Percentiles rank a stretch among this genome's conserved stretches.
Conservation (phyloP, 2,797 vertebrate genomes). For the Dryobates pubescens region DNA sequence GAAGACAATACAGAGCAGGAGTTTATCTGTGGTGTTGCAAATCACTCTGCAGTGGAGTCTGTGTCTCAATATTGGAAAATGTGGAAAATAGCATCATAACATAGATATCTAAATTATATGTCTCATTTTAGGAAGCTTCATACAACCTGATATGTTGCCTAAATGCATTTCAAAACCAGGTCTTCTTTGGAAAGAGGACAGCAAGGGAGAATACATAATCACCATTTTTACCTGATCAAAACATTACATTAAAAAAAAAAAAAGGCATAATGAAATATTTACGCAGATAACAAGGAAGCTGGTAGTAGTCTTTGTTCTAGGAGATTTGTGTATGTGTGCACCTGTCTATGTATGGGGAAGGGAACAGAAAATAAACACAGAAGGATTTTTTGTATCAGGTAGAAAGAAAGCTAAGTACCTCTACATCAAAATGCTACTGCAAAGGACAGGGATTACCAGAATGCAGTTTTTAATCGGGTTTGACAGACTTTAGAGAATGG, state of each 20-base stretch:
- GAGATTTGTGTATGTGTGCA: neutral
- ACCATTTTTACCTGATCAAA: neutral
- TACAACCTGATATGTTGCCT: neutral
- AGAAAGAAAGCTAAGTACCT: neutral
- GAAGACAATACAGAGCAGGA: neutral
- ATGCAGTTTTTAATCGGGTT: conserved; percentile 10
- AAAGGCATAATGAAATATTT: neutral
- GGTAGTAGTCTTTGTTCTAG: neutral
- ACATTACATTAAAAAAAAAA: neutral
- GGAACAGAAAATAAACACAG: neutral
- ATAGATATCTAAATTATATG: neutral
- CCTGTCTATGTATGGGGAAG: neutral
- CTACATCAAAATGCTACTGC: neutral
- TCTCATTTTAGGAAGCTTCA: neutral
- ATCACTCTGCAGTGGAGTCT: neutral
- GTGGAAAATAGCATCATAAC: neutral
- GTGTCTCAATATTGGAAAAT: neutral
- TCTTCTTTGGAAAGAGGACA: neutral
- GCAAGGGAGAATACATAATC: neutral
- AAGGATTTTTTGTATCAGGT: neutral
- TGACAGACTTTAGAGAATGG: conserved; percentile 24
- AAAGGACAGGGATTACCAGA: conserved; percentile 4
- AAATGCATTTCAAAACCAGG: neutral
- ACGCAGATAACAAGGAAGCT: neutral
- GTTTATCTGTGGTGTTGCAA: neutral